Evolutionary conservation across 2,113 vertebrate species (phyloP).

Genomic region (Ploceus nigricollis): DNA sequence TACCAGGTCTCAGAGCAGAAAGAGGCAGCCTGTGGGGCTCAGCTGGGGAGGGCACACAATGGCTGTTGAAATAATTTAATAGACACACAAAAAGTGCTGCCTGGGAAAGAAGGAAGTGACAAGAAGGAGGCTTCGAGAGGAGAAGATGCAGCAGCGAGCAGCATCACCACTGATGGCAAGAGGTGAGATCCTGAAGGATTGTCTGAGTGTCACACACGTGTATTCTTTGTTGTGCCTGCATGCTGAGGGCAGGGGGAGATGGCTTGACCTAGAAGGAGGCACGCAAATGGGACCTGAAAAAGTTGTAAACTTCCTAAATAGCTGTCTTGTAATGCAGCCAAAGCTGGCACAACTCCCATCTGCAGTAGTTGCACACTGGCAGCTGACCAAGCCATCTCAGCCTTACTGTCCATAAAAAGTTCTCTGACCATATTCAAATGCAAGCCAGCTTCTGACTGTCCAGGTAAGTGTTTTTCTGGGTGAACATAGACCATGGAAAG

Average conservation of each 20-base stretch:
- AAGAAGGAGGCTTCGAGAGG: not conserved
- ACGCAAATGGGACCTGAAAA: not conserved
- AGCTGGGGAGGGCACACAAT: fast-evolving
- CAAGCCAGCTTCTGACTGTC: not conserved
- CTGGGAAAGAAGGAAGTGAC: not conserved
- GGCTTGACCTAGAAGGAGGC: not conserved
- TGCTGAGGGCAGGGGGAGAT: not conserved
- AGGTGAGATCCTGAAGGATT: not conserved
- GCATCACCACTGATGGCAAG: not conserved
- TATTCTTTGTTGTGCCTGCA: fast-evolving
- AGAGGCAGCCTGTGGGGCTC: fast-evolving
- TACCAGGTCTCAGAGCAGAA: not conserved
- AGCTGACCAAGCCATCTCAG: not conserved
- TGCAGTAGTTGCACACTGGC: not conserved
- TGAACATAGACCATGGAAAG: not conserved
- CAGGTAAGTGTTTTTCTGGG: not conserved
- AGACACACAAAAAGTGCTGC: not conserved
- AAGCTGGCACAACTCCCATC: not conserved
- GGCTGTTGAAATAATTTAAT: not conserved
- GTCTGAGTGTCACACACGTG: not conserved
- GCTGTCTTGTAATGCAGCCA: not conserved
- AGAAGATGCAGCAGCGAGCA: not conserved
- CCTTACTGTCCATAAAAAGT: not conserved
- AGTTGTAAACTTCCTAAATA: not conserved
- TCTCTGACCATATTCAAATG: not conserved